Percentiles rank a stretch among this genome's conserved stretches.
Conservation (phyloP, 1,140 invertebrate species). For the Macrotrachela quadricornifera region DNA sequence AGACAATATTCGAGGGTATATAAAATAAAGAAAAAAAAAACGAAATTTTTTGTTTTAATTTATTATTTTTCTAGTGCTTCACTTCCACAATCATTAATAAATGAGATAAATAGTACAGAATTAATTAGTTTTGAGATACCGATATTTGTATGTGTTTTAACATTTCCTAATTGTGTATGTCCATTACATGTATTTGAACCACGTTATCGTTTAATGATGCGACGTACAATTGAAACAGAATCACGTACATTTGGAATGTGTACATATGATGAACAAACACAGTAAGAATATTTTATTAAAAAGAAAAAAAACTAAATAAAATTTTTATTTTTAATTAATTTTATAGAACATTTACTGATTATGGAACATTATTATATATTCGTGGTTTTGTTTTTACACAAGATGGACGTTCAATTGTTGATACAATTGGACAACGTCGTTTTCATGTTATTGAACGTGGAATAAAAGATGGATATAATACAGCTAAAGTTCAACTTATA, state of each 20-base stretch:
- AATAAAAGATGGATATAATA: conserved; percentile 63
- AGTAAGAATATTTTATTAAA: conserved; percentile 2
- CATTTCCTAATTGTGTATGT: conserved; percentile 60
- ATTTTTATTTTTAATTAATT: too few relatives aligned
- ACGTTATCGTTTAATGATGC: conserved; percentile 62
- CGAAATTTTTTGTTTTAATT: conserved; percentile 28
- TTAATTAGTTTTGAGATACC: conserved; percentile 38
- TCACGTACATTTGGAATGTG: conserved; percentile 64
- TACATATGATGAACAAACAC: conserved; percentile 33
- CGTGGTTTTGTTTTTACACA: conserved; percentile 56
- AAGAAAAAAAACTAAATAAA: too few relatives aligned
- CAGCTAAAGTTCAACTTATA: conserved; percentile 56
- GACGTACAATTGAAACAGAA: conserved; percentile 58
- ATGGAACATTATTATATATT: conserved; percentile 59
- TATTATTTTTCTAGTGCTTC: too few relatives aligned
- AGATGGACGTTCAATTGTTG: conserved; percentile 64
- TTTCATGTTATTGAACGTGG: conserved; percentile 54
- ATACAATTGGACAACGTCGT: conserved; percentile 52
- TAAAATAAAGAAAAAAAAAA: conserved; percentile 17
- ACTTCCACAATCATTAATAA: too few relatives aligned
- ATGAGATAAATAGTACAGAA: too few relatives aligned
- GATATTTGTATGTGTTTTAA: conserved; percentile 70
- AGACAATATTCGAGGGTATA: too few relatives aligned
- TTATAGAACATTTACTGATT: conserved; percentile 31
- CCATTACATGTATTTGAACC: conserved; percentile 75